These are phyloP conservation scores for Xestia sexstrigata DNA, from an alignment of 2,888 invertebrate genomes.

Conservation along the genomic window DNA sequence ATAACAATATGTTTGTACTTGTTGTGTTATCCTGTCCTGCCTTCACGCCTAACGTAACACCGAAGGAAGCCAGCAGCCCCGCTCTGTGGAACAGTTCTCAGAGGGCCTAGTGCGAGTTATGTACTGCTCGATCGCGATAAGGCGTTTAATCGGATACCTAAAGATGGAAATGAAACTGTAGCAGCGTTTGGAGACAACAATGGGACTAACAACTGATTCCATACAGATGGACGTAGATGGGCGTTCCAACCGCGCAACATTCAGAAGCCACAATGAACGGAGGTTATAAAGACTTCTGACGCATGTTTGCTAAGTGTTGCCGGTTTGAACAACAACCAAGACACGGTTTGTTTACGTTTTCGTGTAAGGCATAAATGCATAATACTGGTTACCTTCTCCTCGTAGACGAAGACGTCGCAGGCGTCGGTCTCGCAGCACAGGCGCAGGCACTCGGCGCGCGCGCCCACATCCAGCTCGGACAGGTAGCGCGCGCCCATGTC, in stretches of 20 bases:
- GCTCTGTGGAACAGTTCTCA: neutral
- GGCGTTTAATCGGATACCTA: neutral
- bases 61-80: no score
- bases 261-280: neutral
- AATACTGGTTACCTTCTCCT: slow-evolving; percentile 93
- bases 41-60: no score
- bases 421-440: slow-evolving; percentile 96
- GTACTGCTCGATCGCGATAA: neutral
- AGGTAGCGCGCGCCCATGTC: slow-evolving; percentile 97
- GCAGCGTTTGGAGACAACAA: neutral
- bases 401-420: slow-evolving; percentile 98
- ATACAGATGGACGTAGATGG: neutral
- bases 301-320: neutral
- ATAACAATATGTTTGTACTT: neutral
- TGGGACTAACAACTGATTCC: neutral
- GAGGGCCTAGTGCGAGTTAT: neutral
- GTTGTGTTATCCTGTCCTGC: neutral
- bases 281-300: neutral
- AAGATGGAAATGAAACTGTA: neutral
- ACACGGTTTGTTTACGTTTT: neutral
- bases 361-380: neutral
- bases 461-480: slow-evolving; percentile 95
- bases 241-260: neutral
- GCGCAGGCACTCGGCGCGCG: slow-evolving; percentile 95
- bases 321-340: neutral